phyloP scores from a whole-genome alignment of 1,140 invertebrate genomes.

The Leptopilina clavipes region DNA sequence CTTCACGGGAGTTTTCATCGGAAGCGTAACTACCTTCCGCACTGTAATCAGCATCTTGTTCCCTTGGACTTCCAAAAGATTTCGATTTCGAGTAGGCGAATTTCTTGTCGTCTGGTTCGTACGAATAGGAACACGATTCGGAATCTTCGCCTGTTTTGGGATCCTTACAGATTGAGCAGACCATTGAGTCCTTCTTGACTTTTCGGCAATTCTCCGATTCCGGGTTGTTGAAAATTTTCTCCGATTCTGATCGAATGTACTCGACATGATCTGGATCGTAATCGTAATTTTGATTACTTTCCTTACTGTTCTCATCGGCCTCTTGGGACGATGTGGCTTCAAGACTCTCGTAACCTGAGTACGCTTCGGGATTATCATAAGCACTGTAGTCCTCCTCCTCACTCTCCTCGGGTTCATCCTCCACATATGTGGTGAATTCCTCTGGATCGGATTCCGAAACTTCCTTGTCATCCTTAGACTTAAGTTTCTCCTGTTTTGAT shows the following conservation, averaged over 20 bases:
- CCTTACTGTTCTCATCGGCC: background rate
- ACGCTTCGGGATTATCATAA: background rate
- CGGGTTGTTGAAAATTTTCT: slow-evolving; percentile 57
- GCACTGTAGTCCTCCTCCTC: background rate
- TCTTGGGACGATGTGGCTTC: slow-evolving; percentile 35
- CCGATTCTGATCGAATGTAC: slow-evolving; percentile 57
- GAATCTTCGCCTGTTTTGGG: slow-evolving; percentile 82
- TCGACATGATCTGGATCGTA: slow-evolving; percentile 44
- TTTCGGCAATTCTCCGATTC: slow-evolving; percentile 74
- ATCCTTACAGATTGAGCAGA: slow-evolving; percentile 82
- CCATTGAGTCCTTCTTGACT: slow-evolving; percentile 79
- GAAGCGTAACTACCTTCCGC: slow-evolving; percentile 35
- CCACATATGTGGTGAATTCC: slow-evolving; percentile 35
- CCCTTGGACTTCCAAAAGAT: slow-evolving; percentile 59
- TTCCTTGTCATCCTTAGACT: slow-evolving; percentile 31
- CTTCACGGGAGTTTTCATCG: slow-evolving; percentile 40
- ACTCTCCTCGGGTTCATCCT: slow-evolving; percentile 46
- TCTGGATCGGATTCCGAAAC: slow-evolving; percentile 30
- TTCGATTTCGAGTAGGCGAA: slow-evolving; percentile 77
- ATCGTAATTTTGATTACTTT: slow-evolving; percentile 41
- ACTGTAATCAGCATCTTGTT: slow-evolving; percentile 1
- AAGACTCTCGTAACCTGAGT: background rate
- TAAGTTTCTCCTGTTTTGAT: slow-evolving; percentile 6
- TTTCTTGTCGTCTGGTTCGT: slow-evolving; percentile 80
- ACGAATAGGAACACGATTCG: slow-evolving; percentile 83